Evolutionary conservation across 2,888 invertebrate genomes (phyloP), one percentile per base, ranked within the genome.

Genomic region (Acanthosepion pharaonis): DNA sequence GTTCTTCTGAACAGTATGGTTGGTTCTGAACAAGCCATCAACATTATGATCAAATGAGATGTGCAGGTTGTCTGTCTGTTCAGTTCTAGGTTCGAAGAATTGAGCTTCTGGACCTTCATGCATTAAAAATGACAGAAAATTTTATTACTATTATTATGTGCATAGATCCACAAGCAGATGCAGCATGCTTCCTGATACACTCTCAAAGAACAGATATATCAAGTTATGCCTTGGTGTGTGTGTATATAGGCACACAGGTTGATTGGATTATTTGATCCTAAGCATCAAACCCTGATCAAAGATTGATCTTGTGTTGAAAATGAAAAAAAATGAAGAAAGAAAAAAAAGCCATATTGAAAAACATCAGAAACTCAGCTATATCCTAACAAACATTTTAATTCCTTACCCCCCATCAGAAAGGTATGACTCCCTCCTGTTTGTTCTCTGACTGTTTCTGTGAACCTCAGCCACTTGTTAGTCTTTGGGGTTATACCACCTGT

Each of bases 401-500:
- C n/a, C 78, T n/a, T n/a, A n/a, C n/a, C n/a, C 64, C 78, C n/a
- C n/a, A 78, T 78, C 78, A 78, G 33, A 78, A 78, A 78, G 78
- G n/a, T 33, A n/a, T 78, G 78, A 78, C 78, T 78, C 78, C 78
- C 78, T 78, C 78, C 78, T 78, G 78, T 78, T 78, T 78, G 78
- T 78, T 78, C 78, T 0, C 78, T n/a, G 78, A 78, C 78, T 78
- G 78, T 78, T 78, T n/a, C 78, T 78, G n/a, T 78, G 78, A 78
- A 78, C 78, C n/a, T 78, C 0, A 11, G 78, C n/a, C 78, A 78
- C 18, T 78, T 78, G 78, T 78, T n/a, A n/a, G 78, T 78, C 78
- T 78, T 78, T 78, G n/a, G 78, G 78, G 78, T 78, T 8, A 9
- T 15, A 33, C 78, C 78, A 78, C 78, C 78, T 78, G 78, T 78